Conservation (phyloP, 2,113 vertebrate species). For the Syngnathoides biaculeatus region DNA sequence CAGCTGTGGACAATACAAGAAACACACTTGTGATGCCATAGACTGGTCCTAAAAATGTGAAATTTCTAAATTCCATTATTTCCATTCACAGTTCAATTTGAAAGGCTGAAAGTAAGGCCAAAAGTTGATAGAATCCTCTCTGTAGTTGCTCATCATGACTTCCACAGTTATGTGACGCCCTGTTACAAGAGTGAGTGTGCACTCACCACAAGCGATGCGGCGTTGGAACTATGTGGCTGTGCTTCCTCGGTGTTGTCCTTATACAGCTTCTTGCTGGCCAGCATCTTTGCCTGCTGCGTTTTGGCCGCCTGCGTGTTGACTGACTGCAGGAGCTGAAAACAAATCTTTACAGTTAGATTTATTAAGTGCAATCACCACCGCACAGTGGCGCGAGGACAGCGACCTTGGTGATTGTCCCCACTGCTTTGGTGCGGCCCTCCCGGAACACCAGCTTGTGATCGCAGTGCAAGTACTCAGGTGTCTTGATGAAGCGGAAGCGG, state of each 20-base stretch:
- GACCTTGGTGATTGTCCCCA: slow-evolving; percentile 98
- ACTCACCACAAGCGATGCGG: slow-evolving; percentile 70
- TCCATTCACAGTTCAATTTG: too few species aligned
- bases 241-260: slow-evolving; percentile 77
- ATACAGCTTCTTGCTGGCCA: slow-evolving; percentile 85
- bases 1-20: slow-evolving; percentile 67
- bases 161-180: slow-evolving; percentile 25
- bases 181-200: background rate
- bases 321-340: slow-evolving; percentile 86
- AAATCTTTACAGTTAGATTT: slow-evolving; percentile 76
- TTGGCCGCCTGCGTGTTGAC: slow-evolving; percentile 95
- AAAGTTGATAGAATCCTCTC: slow-evolving; percentile 75
- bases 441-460: slow-evolving; percentile 97
- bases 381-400: background rate
- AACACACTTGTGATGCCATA: background rate
- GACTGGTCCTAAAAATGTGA: background rate
- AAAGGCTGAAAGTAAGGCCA: background rate
- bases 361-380: slow-evolving; percentile 46
- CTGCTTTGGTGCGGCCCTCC: slow-evolving; percentile 96
- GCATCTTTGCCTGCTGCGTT: slow-evolving; percentile 98
- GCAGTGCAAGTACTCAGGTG: slow-evolving; percentile 91
- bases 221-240: slow-evolving; percentile 60
- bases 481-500: slow-evolving; percentile 99
- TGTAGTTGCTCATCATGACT: slow-evolving; percentile 80
- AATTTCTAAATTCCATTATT: too few species aligned